These are phyloP conservation scores for Python bivittatus DNA, from an alignment of 2,113 vertebrate genomes.

Conservation along the genomic window DNA sequence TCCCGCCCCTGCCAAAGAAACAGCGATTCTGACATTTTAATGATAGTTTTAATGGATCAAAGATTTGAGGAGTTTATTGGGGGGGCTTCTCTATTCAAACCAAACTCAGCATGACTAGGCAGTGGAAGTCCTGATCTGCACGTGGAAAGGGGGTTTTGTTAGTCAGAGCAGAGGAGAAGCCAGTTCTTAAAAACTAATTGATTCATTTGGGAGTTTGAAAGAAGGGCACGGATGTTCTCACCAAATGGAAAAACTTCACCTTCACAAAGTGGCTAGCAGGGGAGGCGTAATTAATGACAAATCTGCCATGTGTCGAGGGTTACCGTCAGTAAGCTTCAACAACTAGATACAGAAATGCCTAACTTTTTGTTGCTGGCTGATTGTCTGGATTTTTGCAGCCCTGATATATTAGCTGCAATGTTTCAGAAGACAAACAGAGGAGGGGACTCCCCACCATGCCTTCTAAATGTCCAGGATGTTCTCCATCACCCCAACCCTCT, in stretches of 20 bases:
- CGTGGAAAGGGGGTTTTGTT: background rate
- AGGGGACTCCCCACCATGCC: no score
- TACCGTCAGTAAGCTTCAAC: background rate
- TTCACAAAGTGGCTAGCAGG: background rate
- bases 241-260: background rate
- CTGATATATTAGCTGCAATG: no score
- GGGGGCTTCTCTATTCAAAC: slow-evolving; percentile 38
- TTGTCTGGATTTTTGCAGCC: no score
- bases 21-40: slow-evolving; percentile 59
- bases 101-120: slow-evolving; percentile 18
- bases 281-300: background rate
- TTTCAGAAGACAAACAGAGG: no score
- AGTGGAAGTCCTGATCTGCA: background rate
- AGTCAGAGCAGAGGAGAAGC: background rate
- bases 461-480: no score
- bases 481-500: no score
- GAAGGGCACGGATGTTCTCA: background rate
- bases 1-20: slow-evolving; percentile 37
- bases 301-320: background rate
- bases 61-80: slow-evolving; percentile 56
- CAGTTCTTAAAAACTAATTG: background rate
- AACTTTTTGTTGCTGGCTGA: background rate
- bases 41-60: slow-evolving; percentile 54
- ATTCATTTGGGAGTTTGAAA: background rate
- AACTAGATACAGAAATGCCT: background rate